A percentile compares a stretch with the other conserved stretches of the same genome.
These are phyloP conservation scores for Orthosia gothica DNA, from an alignment of 2,888 invertebrate species.

Conservation along the genomic window DNA sequence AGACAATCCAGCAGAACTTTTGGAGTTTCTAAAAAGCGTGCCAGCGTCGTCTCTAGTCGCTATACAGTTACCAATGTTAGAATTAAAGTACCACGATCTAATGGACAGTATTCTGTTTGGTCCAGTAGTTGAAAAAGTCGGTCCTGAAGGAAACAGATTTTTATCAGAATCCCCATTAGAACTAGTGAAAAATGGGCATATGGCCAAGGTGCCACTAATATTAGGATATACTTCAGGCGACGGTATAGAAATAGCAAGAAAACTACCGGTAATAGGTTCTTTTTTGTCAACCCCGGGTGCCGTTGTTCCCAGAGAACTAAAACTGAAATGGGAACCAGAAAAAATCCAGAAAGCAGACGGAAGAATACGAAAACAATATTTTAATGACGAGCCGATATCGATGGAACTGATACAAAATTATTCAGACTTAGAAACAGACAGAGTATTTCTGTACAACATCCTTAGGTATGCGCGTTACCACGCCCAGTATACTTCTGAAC, in stretches of 20 bases:
- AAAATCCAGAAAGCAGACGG: constrained; percentile 74
- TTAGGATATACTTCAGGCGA: constrained; percentile 87
- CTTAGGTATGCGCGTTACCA: constrained; percentile 82
- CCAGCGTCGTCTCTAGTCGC: constrained; percentile 81
- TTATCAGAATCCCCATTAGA: constrained; percentile 78
- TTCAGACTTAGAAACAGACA: constrained; percentile 81
- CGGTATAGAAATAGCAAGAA: constrained; percentile 86
- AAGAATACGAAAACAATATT: constrained; percentile 84
- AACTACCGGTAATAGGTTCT: constrained; percentile 72
- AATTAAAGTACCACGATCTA: constrained; percentile 76
- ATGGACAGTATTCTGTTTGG: constrained; percentile 83
- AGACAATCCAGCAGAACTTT: constrained; percentile 80
- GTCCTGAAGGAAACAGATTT: constrained; percentile 79
- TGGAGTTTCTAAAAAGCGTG: constrained; percentile 79
- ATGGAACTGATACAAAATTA: constrained; percentile 77
- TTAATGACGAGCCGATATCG: constrained; percentile 76
- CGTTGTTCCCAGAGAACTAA: constrained; percentile 86
- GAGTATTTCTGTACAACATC: constrained; percentile 83
- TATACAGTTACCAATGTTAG: constrained; percentile 80
- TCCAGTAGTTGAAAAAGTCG: constrained; percentile 85
- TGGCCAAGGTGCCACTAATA: constrained; percentile 84
- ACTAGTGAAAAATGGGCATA: constrained; percentile 76
- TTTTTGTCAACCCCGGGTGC: constrained; percentile 76
- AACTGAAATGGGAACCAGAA: constrained; percentile 77
- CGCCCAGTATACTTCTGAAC: constrained; percentile 67